phyloP scores from a whole-genome alignment of 2,113 vertebrate species.

The Onychorhynchus coronatus region DNA sequence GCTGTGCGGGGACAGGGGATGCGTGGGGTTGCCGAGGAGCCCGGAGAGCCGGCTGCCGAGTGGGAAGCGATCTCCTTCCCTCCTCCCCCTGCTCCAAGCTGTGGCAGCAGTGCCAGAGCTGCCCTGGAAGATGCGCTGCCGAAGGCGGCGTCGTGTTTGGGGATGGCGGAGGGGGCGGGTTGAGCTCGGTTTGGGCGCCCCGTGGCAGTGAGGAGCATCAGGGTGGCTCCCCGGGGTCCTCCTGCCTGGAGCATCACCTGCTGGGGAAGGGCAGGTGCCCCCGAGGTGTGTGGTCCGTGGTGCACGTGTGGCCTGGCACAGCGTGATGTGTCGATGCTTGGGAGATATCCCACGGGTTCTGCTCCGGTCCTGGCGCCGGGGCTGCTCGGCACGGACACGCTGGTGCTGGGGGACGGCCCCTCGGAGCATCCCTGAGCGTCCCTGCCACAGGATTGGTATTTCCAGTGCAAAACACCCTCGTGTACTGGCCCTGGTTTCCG shows the following conservation, averaged over 20 bases:
- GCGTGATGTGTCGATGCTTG: rapidly evolving
- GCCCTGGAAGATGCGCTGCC: rapidly evolving
- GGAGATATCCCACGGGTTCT: rapidly evolving
- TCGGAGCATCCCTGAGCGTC: background rate
- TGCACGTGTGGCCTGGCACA: background rate
- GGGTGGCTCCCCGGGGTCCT: background rate
- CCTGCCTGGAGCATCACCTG: background rate
- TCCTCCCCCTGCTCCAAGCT: rapidly evolving
- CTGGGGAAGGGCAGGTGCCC: background rate
- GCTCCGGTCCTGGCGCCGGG: rapidly evolving
- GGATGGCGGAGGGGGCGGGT: rapidly evolving
- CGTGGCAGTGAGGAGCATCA: rapidly evolving
- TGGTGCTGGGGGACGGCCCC: background rate
- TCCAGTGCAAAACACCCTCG: background rate
- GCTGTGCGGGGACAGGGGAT: background rate
- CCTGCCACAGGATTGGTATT: background rate
- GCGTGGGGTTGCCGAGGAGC: background rate
- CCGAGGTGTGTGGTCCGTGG: rapidly evolving
- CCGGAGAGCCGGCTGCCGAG: background rate
- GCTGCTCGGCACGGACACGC: rapidly evolving
- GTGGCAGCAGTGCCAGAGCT: rapidly evolving
- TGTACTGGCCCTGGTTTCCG: background rate
- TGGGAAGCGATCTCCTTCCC: rapidly evolving
- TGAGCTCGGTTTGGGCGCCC: background rate
- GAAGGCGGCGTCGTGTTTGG: rapidly evolving